Evolutionary conservation across 1,140 invertebrate species (phyloP), one percentile per base, ranked within the genome.

Genomic region (Anagrus nilaparvatae): DNA sequence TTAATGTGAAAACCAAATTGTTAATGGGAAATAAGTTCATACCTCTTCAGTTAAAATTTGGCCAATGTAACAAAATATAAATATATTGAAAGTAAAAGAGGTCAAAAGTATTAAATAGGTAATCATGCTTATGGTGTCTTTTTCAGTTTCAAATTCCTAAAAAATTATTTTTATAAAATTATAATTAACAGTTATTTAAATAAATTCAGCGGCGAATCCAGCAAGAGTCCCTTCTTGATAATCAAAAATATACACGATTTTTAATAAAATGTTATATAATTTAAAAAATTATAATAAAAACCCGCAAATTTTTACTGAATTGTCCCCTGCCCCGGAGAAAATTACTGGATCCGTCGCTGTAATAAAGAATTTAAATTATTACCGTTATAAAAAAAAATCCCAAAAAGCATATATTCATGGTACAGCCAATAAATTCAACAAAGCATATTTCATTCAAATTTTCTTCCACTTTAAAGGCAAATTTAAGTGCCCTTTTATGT

Each of bases 311-410:
- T n/a, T n/a, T n/a, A n/a, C n/a, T n/a, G n/a, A n/a, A n/a, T n/a
- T n/a, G n/a, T n/a, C n/a, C n/a, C n/a, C n/a, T n/a, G n/a, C n/a
- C n/a, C n/a, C n/a, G n/a, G n/a, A n/a, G n/a, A n/a, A n/a, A n/a
- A n/a, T n/a, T n/a, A n/a, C n/a, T n/a, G n/a, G n/a, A n/a, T n/a
- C n/a, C n/a, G n/a, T n/a, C n/a, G n/a, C n/a, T n/a, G n/a, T n/a
- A n/a, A n/a, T n/a, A n/a, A n/a, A n/a, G n/a, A n/a, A n/a, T n/a
- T n/a, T n/a, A n/a, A n/a, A n/a, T n/a, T n/a, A n/a, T n/a, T 52
- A 59, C 59, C 52, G 43, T 55, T 13, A 61, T 48, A n/a, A 56
- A 48, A 43, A 55, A 56, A 42, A 58, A 60, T 41, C 53, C 54
- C 5, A 60, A 34, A n/a, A 59, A 55, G 27, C 60, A 62, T 40